Base-by-base conservation (phyloP, 2,888 invertebrate genomes). In the Drosophila bunnanda region DNA sequence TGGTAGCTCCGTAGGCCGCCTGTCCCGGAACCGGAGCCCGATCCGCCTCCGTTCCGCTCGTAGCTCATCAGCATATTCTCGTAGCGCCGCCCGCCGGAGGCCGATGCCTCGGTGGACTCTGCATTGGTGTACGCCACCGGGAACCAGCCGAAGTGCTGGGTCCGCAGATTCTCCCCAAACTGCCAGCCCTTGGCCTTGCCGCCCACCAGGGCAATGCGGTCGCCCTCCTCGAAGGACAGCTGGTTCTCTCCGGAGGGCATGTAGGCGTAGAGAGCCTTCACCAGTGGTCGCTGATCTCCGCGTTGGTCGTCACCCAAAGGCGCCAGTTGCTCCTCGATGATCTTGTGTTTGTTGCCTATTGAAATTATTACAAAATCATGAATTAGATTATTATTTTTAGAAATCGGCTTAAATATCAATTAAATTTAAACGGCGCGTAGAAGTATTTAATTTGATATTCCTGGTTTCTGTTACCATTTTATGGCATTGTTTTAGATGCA, bases 121-220 rank as follows among this genome's bases (percentile, higher is more conserved):
- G 95, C 93, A 93, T 98, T 98, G 34, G 98, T 98, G 90, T 98
- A 98, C n/a, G 98, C 98, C 74, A 98, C 93, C 1, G 98, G 98
- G 93, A 98, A 98, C 98, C 98, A 98, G 36, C 98, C 98, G 77
- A 97, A 96, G 90, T 96, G 95, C 91, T 97, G 97, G n/a, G 97
- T 97, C 62, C 97, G 94, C 80, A 97, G 92, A 92, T 98, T 98
- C 92, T 98, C 98, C n/a, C 98, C 98, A 89, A 98, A 98, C 93
- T 98, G 98, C 98, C 98, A 98, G 28, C 98, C 98, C 91, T 98
- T 98, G 80, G 97, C 97, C 80, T 97, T 94, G 87, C 97, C 97
- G 25, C 98, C 98, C 84, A 98, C 95, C 76, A 98, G 93, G 9
- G 97, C 96, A 62, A 98, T 95, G 69, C 96, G 94, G 92, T 98